Base-by-base conservation (phyloP, 2,113 vertebrate species). In the Cyphomyrus discorhynchus region DNA sequence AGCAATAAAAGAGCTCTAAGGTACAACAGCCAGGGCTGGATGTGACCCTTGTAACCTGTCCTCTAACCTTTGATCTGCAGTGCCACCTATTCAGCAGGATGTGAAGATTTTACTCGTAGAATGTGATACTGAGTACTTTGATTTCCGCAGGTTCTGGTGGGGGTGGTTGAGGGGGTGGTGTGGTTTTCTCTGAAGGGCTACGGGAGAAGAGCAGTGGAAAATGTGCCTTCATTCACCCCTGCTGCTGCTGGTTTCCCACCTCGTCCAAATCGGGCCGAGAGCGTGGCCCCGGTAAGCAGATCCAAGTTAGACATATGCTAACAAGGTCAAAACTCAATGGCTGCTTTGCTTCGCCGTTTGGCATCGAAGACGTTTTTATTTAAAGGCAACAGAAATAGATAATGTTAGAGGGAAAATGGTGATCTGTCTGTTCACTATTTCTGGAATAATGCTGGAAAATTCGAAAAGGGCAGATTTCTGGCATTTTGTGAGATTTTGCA, bases 311-410 rank as follows among this genome's bases (percentile, higher is more conserved):
- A 85, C 90, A 56, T 90, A 86, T 46, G 90, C 89, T 91, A 89
- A 90, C 92, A 92, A 92, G 92, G 92, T 92, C 92, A 92, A 88
- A 89, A 88, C 90, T 90, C 89, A 90, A 86, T 77, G 83, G 85
- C 89, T 45, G 82, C 35, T 87, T 21, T 19, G 62, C 2, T 31
- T 31, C 1, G 10, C 3, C 62, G 62, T 27, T 31, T 70, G 62
- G 27, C 62, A 31, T 70, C 9, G 27, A 11, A 70, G 62, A 70
- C 62, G 3, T 70, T 70, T 70, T 70, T 70, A 70, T 70, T 70
- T 70, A 13, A 70, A 70, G n/a, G 62, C n/a, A 70, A 70, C 27
- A 70, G n/a, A 70, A 31, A 70, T 70, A 70, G 62, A 31, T 27
- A 3, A 27, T 31, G n/a, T 31, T 31, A 31, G 3, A 70, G 62